Evolutionary conservation across 2,113 vertebrate species (phyloP), one percentile per base, ranked within the genome.

Genomic region (Scalopus aquaticus): DNA sequence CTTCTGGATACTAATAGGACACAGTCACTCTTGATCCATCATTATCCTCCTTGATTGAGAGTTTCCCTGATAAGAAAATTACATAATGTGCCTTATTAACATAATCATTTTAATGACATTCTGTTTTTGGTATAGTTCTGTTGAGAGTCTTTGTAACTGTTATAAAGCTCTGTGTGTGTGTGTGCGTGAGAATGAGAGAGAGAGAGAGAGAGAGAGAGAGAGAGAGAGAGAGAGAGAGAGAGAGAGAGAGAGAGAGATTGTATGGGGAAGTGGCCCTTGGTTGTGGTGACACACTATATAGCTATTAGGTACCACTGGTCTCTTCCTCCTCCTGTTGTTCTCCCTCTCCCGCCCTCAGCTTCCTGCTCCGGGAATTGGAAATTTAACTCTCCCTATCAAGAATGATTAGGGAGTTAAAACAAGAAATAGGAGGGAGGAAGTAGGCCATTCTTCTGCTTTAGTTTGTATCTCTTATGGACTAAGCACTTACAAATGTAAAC

Each of bases 31-130:
- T 92, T 54, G 19, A 7, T 54, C 26, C n/a, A 56, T 94, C 44
- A 32, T 60, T 58, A 62, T 81, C 35, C 26, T 64, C 73, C 70
- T 72, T 87, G 46, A 74, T 4, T 64, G 88, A 95, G 20, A 5
- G 80, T 84, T 80, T 62, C 28, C 39, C 67, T 74, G 32, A 49
- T 78, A 58, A 80, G 70, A 67, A 93, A 84, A 79, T 92, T 60
- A 26, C 6, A 42, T 11, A 65, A 51, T 70, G 6, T 46, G 6
- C 62, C 49, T 65, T 86, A 46, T 39, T 69, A 51, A 42, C 42
- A 58, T 37, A 74, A 58, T 60, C 9, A 84, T 56, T 86, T 94
- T 86, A 67, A 22, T 69, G 74, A 22, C 9, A 16, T 62, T 89
- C 19, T 69, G n/a, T 58, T 93, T 88, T 93, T 58, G 46, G n/a